These are phyloP conservation scores for Mustela nigripes DNA, from an alignment of 2,113 vertebrate genomes.

Conservation along the genomic window DNA sequence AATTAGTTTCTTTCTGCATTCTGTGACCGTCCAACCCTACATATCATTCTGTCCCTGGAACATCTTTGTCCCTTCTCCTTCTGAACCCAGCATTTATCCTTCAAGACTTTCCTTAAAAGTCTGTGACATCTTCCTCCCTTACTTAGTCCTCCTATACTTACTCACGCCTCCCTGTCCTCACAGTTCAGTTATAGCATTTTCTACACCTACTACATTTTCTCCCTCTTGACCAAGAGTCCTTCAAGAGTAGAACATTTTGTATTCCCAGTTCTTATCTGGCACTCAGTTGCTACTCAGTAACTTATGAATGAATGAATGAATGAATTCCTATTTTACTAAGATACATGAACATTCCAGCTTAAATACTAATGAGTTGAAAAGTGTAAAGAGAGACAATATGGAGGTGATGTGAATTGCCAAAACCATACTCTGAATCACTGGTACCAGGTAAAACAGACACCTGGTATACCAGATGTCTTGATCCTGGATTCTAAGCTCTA, in stretches of 20 bases:
- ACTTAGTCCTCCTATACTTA: not conserved
- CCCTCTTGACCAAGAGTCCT: not conserved
- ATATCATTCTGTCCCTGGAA: not conserved
- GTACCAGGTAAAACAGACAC: conserved; percentile 58
- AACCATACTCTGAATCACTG: conserved; percentile 51
- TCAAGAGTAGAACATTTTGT: conserved; percentile 15
- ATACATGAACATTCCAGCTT: not conserved
- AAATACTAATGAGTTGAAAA: conserved; percentile 17
- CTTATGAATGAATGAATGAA: conserved; percentile 16
- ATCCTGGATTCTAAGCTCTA: conserved; percentile 24
- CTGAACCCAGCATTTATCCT: not conserved
- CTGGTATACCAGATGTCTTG: conserved; percentile 35
- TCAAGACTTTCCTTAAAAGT: not conserved
- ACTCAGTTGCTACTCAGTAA: conserved; percentile 2
- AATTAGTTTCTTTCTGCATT: conserved; percentile 16
- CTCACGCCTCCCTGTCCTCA: not conserved
- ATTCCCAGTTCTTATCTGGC: not conserved
- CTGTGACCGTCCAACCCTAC: not conserved
- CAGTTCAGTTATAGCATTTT: not conserved
- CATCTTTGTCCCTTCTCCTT: not conserved
- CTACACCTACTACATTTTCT: not conserved
- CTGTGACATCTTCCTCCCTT: not conserved
- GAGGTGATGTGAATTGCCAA: not conserved
- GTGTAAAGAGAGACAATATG: conserved; percentile 23
- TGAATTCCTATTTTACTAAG: conserved; percentile 53